Percentiles rank a stretch among this genome's conserved stretches.
Evolutionary conservation across 2,113 vertebrate genomes (phyloP).

Genomic region (Cepphus grylle): DNA sequence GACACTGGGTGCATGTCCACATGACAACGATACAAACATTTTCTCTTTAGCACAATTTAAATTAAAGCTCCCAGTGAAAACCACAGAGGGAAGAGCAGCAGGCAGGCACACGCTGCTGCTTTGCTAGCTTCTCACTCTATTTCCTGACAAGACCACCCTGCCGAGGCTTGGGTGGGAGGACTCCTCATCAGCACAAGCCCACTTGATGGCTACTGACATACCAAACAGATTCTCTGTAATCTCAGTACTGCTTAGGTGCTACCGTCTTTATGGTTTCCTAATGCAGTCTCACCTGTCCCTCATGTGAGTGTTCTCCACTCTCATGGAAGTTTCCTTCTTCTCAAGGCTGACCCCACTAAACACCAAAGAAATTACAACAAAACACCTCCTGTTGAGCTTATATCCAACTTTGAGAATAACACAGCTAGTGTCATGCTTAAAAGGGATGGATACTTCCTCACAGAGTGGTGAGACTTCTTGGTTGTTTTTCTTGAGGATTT

Average conservation of each 20-base stretch:
- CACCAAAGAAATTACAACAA: background rate
- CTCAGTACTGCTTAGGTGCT: background rate
- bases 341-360: background rate
- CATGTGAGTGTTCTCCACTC: background rate
- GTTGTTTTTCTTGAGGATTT: background rate
- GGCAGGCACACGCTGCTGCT: background rate
- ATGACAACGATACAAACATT: background rate
- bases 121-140: background rate
- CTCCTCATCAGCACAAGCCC: background rate
- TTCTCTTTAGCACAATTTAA: background rate
- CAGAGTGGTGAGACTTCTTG: background rate
- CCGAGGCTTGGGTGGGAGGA: fast-evolving
- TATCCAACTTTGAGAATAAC: background rate
- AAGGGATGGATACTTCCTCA: background rate
- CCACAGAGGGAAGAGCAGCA: background rate
- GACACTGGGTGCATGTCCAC: background rate
- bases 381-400: background rate
- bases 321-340: background rate
- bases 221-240: background rate
- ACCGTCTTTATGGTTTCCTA: background rate
- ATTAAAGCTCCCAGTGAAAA: background rate
- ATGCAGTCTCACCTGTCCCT: background rate
- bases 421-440: background rate
- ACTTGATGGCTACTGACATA: background rate
- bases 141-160: background rate